Evolutionary conservation across 2,888 invertebrate genomes (phyloP), one percentile per base, ranked within the genome.

Genomic region (Noctuana brunneofusca): DNA sequence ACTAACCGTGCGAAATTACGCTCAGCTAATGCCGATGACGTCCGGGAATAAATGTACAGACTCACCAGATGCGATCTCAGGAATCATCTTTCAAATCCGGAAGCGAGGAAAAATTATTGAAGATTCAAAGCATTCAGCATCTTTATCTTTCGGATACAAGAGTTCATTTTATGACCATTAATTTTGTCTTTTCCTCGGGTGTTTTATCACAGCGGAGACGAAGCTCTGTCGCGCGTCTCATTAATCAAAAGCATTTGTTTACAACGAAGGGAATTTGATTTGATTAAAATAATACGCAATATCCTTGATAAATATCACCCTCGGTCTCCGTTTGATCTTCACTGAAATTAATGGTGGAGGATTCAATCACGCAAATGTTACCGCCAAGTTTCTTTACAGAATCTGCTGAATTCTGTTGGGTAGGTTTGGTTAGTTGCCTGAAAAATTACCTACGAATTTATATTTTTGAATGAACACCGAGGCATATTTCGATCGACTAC

Each of bases 211-310:
- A 86, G 82, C 87, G 84, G 84, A 87, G 87, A 87, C 86, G 87
- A 83, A 80, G 79, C 87, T 89, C 89, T 89, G 91, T 90, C 90
- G 90, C 90, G 85, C 83, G 90, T 87, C 90, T 88, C 91, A 91
- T 91, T 91, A 91, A 91, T 91, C 91, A 91, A 90, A 90, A 90
- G 87, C 91, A 91, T 91, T 91, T 91, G 91, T 91, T 91, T 91
- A 91, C 90, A 91, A 89, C 86, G 89, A 86, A 89, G 89, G 89
- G 89, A 91, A 89, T 91, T 90, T 90, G 90, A 91, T 90, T 91
- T 91, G 90, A 91, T 91, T 91, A 91, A 90, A 91, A 91, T 91
- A 91, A 90, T 91, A 89, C 89, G 89, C 90, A 91, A 91, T 90
- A 91, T 91, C 91, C 89, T 90, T 91, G 90, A 90, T 91, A 91